Base-by-base conservation (phyloP, 2,797 vertebrate species). In the Delichon dasypus region DNA sequence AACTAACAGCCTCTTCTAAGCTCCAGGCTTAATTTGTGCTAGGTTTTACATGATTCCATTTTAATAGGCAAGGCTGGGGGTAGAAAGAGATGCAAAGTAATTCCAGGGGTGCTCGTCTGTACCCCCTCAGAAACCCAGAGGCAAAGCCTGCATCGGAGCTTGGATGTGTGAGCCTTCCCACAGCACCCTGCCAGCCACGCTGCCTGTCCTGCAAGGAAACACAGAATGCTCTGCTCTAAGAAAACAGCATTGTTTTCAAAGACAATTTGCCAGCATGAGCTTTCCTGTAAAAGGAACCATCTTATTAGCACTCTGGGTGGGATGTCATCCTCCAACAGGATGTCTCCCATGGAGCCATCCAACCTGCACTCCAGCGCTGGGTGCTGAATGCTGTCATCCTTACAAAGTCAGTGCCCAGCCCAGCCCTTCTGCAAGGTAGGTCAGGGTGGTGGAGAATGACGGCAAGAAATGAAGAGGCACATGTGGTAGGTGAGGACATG, bases 171-270 rank as follows among this genome's bases (percentile, higher is more conserved):
- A 94, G 74, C 73, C 48, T 66, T 95, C 73, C 73, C 30, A 16
- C 73, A 78, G 53, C 1, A 13, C 55, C 73, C 76, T 5, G 6
- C 66, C 88, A 84, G 83, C 34, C 54, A 62, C 30, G 1, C 47
- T 93, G 94, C 53, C 29, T 64, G 60, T 93, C 54, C 85, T 89
- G 64, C 3, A 0, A 79, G 83, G 82, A 88, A 82, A 91, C 32
- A 67, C 85, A 72, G 44, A 85, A 48, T 67, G 67, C 80, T 94
- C 80, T 70, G 67, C 67, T 79, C 74, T 91, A 73, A 93, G 77
- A 34, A 94, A 94, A 85, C 83, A 87, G 68, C 77, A 92, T 95
- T 96, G 92, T 95, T 95, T 93, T 47, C 83, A 72, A 92, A 90
- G 64, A 95, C 93, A 95, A 94, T 94, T 90, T 95, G 53, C 23